Base-by-base conservation (phyloP, 2,888 invertebrate species). In the Halictus quadricinctus region DNA sequence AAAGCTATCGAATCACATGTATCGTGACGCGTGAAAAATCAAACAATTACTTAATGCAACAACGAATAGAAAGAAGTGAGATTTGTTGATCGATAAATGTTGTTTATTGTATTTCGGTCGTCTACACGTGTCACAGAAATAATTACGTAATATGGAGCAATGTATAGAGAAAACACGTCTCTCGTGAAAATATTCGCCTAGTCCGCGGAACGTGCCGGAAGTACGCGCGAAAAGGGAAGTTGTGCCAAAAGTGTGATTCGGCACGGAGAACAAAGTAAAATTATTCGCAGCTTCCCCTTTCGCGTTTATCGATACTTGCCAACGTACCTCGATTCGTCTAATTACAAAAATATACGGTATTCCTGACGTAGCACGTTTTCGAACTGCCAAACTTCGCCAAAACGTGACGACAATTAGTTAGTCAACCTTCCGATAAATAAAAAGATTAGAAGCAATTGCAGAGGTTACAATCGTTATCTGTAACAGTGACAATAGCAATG, bases 301-400 rank as follows among this genome's bases (percentile, higher is more conserved):
- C 25, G 36, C 48, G 15, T 75, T 64, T 72, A 50, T 60, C 50
- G 21, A 29, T 58, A 29, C 70, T 80, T 80, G 75, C 70, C 74
- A 79, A 74, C 36, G 43, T 48, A 29, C n/a, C 54, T 6, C 29
- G 54, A 36, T 69, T 46, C 54, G 25, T 81, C 48, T 82, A 80
- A 60, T 79, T 82, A 80, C 60, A 75, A 58, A 80, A 79, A 79
- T 80, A 21, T 75, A 66, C 29, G 36, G 69, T 80, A 48, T 18
- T 43, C 43, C 25, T 43, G 46, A 29, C n/a, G 13, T 10, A 21
- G 50, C 25, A n/a, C 50, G 48, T 80, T 76, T n/a, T 69, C 21
- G 21, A 15, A 36, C 21, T 18, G 29, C 64, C n/a, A 6, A 64
- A 64, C 29, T 29, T 29, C 29, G 29, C 29, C 25, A 64, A 64